Base-by-base conservation (phyloP, 1,140 invertebrate genomes). In the Bombus polaris region DNA sequence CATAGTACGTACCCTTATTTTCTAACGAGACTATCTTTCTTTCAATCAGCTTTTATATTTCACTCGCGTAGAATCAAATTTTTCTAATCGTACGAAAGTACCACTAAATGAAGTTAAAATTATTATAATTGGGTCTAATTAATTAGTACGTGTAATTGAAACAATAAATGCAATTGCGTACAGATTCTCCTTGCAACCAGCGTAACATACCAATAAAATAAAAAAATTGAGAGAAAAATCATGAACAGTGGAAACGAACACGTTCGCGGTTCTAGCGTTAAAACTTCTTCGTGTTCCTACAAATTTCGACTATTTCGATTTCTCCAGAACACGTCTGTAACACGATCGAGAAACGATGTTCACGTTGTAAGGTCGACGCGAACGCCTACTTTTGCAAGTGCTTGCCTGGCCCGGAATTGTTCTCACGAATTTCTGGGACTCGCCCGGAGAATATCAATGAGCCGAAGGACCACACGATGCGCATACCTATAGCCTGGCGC, bases 351-450 rank as follows among this genome's bases (percentile, higher is more conserved):
- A 12, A 87, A 71, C 70, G 75, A 83, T 53, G 71, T 79, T 47
- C 65, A 74, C 66, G 83, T 85, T 66, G 74, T 70, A 78, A 78
- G 59, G 59, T n/a, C 59, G 59, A 13, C 5, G 76, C 59, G 9
- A 35, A 79, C 71, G 80, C 75, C 76, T 73, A 89, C 72, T 88
- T 81, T 76, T 79, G 80, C 57, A 32, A 88, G 53, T 86, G 68
- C 37, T 39, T 47, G 78, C 59, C 79, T 62, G 59, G 59, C 59
- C 44, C 37, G 75, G 68, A 88, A 86, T 86, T 89, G 70, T 86
- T 79, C 79, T 84, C 78, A 85, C 47, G 81, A 89, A 90, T 88
- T 88, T 88, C 81, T 65, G 53, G n/a, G 62, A 2, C 65, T 68
- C 66, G 83, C 59, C 47, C 28, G 32, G 22, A 57, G 88, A 88